Evolutionary conservation across 2,888 invertebrate species (phyloP), one percentile per base, ranked within the genome.

Genomic region (Hirudinaria manillensis): DNA sequence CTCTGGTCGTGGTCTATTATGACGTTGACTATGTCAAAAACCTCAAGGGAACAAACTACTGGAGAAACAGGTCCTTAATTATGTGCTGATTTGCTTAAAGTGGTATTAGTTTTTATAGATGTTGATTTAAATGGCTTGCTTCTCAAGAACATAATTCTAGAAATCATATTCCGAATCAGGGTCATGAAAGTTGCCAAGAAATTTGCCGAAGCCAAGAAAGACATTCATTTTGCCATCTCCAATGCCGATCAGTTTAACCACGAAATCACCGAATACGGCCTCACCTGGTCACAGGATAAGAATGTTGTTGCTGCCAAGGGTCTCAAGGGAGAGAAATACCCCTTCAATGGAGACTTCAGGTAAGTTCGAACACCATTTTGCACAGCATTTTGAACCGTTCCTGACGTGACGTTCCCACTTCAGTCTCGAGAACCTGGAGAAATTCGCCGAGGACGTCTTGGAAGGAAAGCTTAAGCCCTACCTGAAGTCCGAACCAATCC

Each of bases 11-110:
- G 75, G 97, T 92, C 38, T 99, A 93, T 87, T 99, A 91, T 86
- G 89, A 88, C 80, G 95, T 99, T 19, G 98, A 99, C 86, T 99
- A 99, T 83, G 89, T 90, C 38, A 98, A 96, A 88, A 98, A 99
- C 86, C 89, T 91, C 34, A 99, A 99, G 87, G 98, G 89, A 86
- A 85, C 97, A 74, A 97, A 99, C 88, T 99, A 99, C 88, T 99
- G 98, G 97, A 83, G 85, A 79, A 85, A 85, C 82, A 83, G 85
- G 85, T 84, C 65, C 36, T 70, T 32, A 6, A 32, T 68, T 70
- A 21, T 29, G 27, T 3, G 65, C 34, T 32, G n/a, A 38, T 36
- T 29, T 29, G 21, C 29, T 16, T n/a, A 29, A 1, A 32, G 24
- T 51, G 67, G 45, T 45, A 45, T 45, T 45, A 45, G 45, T 1